Base-by-base conservation (phyloP, 2,797 vertebrate species). In the Rousettus madagascariensis region DNA sequence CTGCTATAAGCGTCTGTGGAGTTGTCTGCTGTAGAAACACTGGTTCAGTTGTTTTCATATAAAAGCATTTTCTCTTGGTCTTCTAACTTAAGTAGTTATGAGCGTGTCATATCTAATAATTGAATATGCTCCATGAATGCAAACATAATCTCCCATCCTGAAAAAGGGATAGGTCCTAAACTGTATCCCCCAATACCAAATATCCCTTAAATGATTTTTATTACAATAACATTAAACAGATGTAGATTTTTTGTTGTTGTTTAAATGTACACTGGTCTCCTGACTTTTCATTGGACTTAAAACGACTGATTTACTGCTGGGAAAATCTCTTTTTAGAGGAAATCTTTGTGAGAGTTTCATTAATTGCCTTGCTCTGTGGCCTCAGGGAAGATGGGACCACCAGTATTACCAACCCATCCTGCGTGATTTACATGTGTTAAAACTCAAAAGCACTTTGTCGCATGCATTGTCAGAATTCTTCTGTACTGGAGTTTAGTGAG, bases 161-260 rank as follows among this genome's bases (percentile, higher is more conserved):
- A 89, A 83, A 69, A 85, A 71, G 41, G 68, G n/a, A 24, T 13
- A 41, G 55, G 80, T 49, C 74, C 30, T 66, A 20, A 36, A 26
- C 57, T 87, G 68, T 0, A 74, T 26, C 19, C 7, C 22, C 49
- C 4, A 43, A 79, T 66, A 46, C 36, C 33, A 49, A 91, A 65
- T 36, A 65, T 16, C 41, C 88, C 61, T 68, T 90, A 78, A 92
- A 88, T 85, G 57, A 78, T 38, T 68, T 43, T 38, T 30, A 61
- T 72, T 86, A 77, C 1, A 77, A 55, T 94, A 96, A 96, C 85
- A 43, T 88, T 61, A 96, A 97, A 92, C 78, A 95, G 95, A 97
- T 53, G 63, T 26, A 65, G 69, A 86, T 6, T 13, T 78, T 66
- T 90, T 19, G 24, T 46, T 72, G n/a, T 74, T 61, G 49, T 43